Percentiles rank a stretch among this genome's conserved stretches.
These are phyloP conservation scores for Mercenaria mercenaria DNA, from an alignment of 1,140 invertebrate species.

Conservation along the genomic window DNA sequence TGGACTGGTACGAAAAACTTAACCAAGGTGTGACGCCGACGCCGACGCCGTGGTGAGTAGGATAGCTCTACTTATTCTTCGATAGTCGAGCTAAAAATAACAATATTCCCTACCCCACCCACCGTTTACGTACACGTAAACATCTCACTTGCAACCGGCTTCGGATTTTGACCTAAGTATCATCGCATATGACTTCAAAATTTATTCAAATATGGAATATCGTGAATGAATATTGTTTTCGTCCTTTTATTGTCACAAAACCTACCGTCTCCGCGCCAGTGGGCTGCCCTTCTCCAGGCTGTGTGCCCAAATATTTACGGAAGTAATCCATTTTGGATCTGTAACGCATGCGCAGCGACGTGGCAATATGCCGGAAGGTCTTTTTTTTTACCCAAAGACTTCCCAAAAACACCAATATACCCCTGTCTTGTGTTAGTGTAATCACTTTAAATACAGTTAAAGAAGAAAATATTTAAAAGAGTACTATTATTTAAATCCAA, in stretches of 20 bases:
- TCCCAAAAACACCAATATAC: no score
- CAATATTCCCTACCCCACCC: slow-evolving; percentile 48
- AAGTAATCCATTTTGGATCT: slow-evolving; percentile 84
- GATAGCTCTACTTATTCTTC: no score
- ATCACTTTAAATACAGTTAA: no score
- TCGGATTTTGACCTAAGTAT: neutral
- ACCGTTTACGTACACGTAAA: slow-evolving; percentile 19
- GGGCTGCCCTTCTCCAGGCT: slow-evolving; percentile 91
- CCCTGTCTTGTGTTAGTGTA: no score
- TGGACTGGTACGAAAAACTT: no score
- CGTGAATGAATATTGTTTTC: neutral
- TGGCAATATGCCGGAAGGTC: slow-evolving; percentile 73
- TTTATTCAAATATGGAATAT: neutral
- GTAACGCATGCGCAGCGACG: slow-evolving; percentile 82
- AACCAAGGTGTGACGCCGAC: no score
- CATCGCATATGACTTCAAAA: neutral
- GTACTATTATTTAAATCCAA: no score
- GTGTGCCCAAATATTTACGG: slow-evolving; percentile 90
- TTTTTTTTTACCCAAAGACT: no score
- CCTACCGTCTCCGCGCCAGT: slow-evolving; percentile 94
- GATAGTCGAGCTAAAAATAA: no score
- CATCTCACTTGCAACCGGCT: neutral
- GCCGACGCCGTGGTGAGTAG: no score
- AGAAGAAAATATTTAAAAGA: no score
- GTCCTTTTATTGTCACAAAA: neutral